A percentile compares a stretch with the other conserved stretches of the same genome.
Conservation (phyloP, 2,888 invertebrate species). For the Sarcophaga caerulescens region DNA sequence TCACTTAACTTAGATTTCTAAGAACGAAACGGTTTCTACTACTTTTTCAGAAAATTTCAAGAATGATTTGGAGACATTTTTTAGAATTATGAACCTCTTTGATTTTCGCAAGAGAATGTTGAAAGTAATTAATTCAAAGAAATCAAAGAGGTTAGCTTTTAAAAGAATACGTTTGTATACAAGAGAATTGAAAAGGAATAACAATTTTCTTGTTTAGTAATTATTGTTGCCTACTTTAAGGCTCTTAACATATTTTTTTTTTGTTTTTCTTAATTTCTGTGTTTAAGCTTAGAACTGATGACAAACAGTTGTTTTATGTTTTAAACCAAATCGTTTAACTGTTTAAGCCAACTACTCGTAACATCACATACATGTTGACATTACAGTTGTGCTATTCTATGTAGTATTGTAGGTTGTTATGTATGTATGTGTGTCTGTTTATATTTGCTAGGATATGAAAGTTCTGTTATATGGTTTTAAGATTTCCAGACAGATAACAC, state of each 20-base stretch:
- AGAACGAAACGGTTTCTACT: too few species aligned
- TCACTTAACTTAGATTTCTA: too few species aligned
- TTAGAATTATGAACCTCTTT: too few species aligned
- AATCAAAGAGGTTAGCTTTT: too few species aligned
- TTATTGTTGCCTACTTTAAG: not conserved
- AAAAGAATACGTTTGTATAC: too few species aligned
- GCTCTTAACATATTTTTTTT: not conserved
- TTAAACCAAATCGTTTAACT: not conserved
- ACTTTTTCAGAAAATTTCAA: too few species aligned
- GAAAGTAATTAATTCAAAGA: too few species aligned
- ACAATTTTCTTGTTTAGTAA: not conserved
- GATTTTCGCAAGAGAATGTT: too few species aligned
- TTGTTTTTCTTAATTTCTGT: not conserved
- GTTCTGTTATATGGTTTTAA: conserved; percentile 50
- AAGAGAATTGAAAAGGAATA: too few species aligned
- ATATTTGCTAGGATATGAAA: conserved; percentile 15
- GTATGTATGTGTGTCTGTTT: not conserved
- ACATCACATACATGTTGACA: not conserved
- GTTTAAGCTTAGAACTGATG: conserved; percentile 18
- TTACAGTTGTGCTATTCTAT: conserved; percentile 29
- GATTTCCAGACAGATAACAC: conserved; percentile 67
- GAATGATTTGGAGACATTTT: too few species aligned
- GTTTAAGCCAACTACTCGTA: not conserved
- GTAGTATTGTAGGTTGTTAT: not conserved
- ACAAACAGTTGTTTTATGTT: conserved; percentile 7